Evolutionary conservation across 2,797 vertebrate genomes (phyloP), one percentile per base, ranked within the genome.

Genomic region (Salarias fasciatus): DNA sequence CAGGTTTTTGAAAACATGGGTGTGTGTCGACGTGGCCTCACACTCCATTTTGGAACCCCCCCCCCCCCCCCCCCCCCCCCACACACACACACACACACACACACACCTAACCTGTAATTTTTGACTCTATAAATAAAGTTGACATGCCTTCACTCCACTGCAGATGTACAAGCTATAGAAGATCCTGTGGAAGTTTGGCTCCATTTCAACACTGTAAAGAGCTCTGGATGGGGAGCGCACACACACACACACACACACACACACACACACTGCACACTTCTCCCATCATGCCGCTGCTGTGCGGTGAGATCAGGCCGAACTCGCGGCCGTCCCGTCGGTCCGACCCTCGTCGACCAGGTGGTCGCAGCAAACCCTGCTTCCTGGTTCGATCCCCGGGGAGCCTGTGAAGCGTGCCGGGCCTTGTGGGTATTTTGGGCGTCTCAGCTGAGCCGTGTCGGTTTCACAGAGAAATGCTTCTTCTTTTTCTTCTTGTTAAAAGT

Each of bases 351-450:
- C 60, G 52, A 65, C 53, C 70, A 53, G 63, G 70, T 73, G 79
- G 85, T 83, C 72, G 63, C n/a, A 79, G 56, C 71, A 67, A 77
- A 42, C 15, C 47, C 65, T 11, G 63, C 54, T 59, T 51, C 60
- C 44, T 53, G 40, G 69, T 75, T 66, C 57, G 60, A 66, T 67
- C 60, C 65, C 72, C 79, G 81, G 75, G 70, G 63, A 80, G 84
- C 79, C 15, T 47, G 56, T 48, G 66, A 72, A 49, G 77, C 64
- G 70, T 69, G 69, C 75, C 63, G 74, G 69, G 75, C 75, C 71
- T 49, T 54, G 51, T 57, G 69, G 57, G 45, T 72, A 71, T 84
- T 71, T 83, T 66, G 37, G 40, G 63, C 42, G 9, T 1, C 70
- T 60, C 40, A 14, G 58, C 65, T 59, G 67, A 61, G 56, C 14